These are phyloP conservation scores for Nothobranchius kuhntae DNA, from an alignment of 2,113 vertebrate genomes.

Conservation along the genomic window DNA sequence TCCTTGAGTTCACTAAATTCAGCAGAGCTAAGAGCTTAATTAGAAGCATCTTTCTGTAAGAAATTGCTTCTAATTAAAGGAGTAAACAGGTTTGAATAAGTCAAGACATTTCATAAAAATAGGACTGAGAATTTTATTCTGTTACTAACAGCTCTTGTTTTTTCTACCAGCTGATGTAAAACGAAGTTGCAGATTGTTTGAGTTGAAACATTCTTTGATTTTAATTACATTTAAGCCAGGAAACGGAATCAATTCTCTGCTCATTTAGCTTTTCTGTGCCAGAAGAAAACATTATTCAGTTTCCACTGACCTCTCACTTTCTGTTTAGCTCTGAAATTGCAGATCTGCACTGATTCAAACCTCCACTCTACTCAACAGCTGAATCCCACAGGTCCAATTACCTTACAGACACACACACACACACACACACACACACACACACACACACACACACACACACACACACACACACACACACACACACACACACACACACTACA, in stretches of 20 bases:
- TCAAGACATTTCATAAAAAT: conserved; percentile 1
- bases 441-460: conserved; percentile 13
- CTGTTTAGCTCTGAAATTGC: conserved; percentile 34
- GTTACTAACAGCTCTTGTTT: too few species aligned
- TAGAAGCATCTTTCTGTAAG: too few species aligned
- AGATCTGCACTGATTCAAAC: conserved; percentile 27
- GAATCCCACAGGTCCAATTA: conserved; percentile 49
- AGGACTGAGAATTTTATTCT: too few species aligned
- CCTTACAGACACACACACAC: conserved; percentile 16
- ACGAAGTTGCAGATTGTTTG: too few species aligned
- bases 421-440: conserved; percentile 13
- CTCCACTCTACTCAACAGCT: conserved; percentile 17
- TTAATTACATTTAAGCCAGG: too few species aligned
- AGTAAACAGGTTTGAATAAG: not conserved
- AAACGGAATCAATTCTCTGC: not conserved
- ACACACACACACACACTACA: conserved; percentile 31
- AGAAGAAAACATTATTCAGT: conserved; percentile 36
- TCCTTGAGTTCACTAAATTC: not conserved
- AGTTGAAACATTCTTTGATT: too few species aligned
- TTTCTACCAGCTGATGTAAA: too few species aligned
- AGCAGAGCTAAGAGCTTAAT: not conserved
- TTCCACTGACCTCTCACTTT: conserved; percentile 36
- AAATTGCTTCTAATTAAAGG: too few species aligned
- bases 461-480: conserved; percentile 17
- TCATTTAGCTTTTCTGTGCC: conserved; percentile 17